Percentiles rank a stretch among this genome's conserved stretches.
Conservation (phyloP, 2,888 invertebrate genomes). For the Microdon myrmicae region DNA sequence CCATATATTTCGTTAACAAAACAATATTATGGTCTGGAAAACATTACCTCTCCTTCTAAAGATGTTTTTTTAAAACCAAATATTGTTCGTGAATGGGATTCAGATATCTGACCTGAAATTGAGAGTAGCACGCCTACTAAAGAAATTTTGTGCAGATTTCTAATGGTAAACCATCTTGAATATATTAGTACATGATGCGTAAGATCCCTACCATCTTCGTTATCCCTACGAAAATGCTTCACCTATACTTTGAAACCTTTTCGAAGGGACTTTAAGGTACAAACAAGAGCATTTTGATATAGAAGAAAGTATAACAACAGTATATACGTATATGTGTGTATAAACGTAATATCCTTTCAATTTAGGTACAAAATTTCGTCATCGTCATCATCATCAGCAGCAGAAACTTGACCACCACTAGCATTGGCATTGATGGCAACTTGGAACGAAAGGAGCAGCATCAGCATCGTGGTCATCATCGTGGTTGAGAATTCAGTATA, state of each 20-base stretch:
- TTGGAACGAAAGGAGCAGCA: slow-evolving; percentile 34
- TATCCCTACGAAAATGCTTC: slow-evolving; percentile 51
- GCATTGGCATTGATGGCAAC: slow-evolving; percentile 7
- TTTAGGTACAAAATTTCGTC: slow-evolving; percentile 51
- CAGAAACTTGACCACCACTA: neutral
- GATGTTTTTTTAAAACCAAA: too few relatives aligned
- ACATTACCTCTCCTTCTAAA: too few relatives aligned
- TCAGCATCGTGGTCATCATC: slow-evolving; percentile 47
- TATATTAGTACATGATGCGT: slow-evolving; percentile 31
- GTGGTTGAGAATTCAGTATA: slow-evolving; percentile 34
- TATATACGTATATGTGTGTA: slow-evolving; percentile 23
- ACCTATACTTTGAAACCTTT: slow-evolving; percentile 44
- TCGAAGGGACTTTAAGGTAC: slow-evolving; percentile 24
- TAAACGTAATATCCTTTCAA: slow-evolving; percentile 47
- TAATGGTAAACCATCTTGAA: too few relatives aligned
- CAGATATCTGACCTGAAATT: too few relatives aligned
- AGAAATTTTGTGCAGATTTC: too few relatives aligned
- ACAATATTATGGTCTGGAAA: too few relatives aligned
- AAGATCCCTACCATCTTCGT: slow-evolving; percentile 53
- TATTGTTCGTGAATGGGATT: too few relatives aligned
- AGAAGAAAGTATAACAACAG: neutral
- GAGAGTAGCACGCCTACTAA: too few relatives aligned
- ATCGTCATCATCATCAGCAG: slow-evolving; percentile 44
- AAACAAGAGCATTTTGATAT: neutral
- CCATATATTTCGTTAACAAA: too few relatives aligned